These are phyloP conservation scores for Sebastes minor DNA, from an alignment of 2,797 vertebrate genomes.

Conservation along the genomic window DNA sequence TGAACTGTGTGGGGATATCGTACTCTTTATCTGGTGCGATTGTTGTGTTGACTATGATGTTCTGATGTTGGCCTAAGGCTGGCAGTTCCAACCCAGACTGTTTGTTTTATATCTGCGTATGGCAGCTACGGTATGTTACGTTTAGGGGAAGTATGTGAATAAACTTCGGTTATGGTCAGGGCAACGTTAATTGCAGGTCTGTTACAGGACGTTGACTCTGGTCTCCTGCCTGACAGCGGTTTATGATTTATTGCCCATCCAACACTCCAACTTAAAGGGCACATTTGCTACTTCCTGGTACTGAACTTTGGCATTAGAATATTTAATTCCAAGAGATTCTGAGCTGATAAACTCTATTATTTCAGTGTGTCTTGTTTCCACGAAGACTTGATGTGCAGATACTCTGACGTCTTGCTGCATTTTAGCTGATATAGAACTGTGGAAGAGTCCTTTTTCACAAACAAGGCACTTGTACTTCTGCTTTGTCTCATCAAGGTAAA, in stretches of 20 bases:
- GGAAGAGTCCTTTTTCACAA: not conserved
- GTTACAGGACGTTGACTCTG: not conserved
- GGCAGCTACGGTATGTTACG: not conserved
- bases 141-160: not conserved
- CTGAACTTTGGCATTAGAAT: not conserved
- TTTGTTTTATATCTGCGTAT: not conserved
- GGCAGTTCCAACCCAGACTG: not conserved
- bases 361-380: not conserved
- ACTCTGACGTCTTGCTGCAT: too few relatives aligned
- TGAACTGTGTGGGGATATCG: not conserved
- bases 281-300: not conserved
- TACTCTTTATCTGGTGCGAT: not conserved
- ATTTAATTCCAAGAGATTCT: not conserved
- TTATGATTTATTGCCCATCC: not conserved
- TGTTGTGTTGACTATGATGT: not conserved
- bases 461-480: not conserved
- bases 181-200: not conserved
- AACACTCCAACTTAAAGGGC: not conserved
- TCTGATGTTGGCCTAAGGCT: not conserved
- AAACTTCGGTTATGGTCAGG: not conserved
- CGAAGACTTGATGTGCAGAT: not conserved
- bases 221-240: not conserved
- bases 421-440: not conserved
- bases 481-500: not conserved
- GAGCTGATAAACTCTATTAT: not conserved